Evolutionary conservation across 2,113 vertebrate species (phyloP), one percentile per base, ranked within the genome.

Genomic region (Scomber scombrus): DNA sequence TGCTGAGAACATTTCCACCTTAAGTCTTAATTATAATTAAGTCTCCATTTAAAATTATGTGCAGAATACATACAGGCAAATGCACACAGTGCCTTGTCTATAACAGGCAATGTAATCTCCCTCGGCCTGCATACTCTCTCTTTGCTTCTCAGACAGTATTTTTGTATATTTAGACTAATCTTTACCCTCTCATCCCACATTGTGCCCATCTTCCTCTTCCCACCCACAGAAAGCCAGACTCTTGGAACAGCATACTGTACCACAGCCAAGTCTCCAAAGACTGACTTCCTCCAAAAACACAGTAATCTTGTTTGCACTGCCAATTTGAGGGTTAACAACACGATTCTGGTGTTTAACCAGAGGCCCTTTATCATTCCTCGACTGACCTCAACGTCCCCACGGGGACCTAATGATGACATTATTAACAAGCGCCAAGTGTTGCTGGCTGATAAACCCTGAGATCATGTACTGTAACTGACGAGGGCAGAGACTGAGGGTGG

Each of bases 291-390:
- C 85, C 81, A 86, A 81, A 84, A 93, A 91, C 88, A 75, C 66
- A 77, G 63, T 88, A 85, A 88, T 93, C 68, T 82, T 80, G 82
- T 86, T 89, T 87, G 71, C 26, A 31, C 84, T 86, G 84, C 87
- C 86, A 91, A 92, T 88, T 86, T 67, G 68, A 82, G 85, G 91
- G 85, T 82, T 82, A 93, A 93, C 95, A 94, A 91, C 65, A 82
- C 85, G 85, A 94, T 92, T 91, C 87, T 89, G 58, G 84, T 95
- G 95, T 95, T 96, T 96, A 89, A 95, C 95, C 94, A 93, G 92
- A 90, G 90, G 90, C 47, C 90, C 81, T 93, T 96, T 96, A 97
- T 96, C 96, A 92, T 76, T 80, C 69, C 79, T 72, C 47, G 81
- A 74, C 94, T 95, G 95, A 96, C 93, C 94, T 96, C 93, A 91